Evolutionary conservation across 2,888 invertebrate genomes (phyloP).

Genomic region (Cyrtodaria siliqua): DNA sequence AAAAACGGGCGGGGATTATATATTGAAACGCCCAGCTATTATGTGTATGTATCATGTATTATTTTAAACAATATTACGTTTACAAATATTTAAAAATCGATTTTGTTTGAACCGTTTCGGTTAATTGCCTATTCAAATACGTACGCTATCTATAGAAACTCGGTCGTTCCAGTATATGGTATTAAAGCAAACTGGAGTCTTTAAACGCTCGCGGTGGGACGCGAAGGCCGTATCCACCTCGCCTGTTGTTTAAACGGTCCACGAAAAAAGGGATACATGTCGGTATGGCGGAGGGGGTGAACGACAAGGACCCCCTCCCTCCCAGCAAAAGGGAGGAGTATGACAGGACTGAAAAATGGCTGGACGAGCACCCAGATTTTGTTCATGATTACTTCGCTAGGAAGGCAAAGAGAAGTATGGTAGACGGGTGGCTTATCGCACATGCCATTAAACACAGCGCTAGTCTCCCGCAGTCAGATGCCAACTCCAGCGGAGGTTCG

Average conservation of each 20-base stretch:
- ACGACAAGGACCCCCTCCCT: constrained; percentile 63
- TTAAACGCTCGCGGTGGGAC: constrained; percentile 47
- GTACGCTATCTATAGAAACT: constrained; percentile 45
- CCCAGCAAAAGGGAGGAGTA: constrained; percentile 73
- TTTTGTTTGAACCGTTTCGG: constrained; percentile 59
- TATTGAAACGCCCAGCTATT: not conserved
- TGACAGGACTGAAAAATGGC: constrained; percentile 94
- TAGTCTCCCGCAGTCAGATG: constrained; percentile 64
- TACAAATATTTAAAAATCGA: constrained; percentile 67
- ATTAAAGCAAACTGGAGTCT: constrained; percentile 57
- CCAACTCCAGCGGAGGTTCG: constrained; percentile 79
- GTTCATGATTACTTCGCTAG: constrained; percentile 96
- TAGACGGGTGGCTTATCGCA: constrained; percentile 95
- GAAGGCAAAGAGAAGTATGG: constrained; percentile 96
- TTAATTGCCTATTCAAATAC: constrained; percentile 69
- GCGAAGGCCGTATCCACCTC: constrained; percentile 61
- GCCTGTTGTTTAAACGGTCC: constrained; percentile 58
- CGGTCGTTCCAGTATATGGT: constrained; percentile 6
- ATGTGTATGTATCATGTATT: constrained; percentile 23
- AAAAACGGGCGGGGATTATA: constrained; percentile 16
- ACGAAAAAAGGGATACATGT: constrained; percentile 52
- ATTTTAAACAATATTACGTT: constrained; percentile 41
- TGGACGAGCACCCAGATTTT: constrained; percentile 98
- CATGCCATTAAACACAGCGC: constrained; percentile 80
- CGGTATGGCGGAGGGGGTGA: constrained; percentile 63